Evolutionary conservation across 2,797 vertebrate genomes (phyloP), one percentile per base, ranked within the genome.

Genomic region (Sebastes ruberrimus): DNA sequence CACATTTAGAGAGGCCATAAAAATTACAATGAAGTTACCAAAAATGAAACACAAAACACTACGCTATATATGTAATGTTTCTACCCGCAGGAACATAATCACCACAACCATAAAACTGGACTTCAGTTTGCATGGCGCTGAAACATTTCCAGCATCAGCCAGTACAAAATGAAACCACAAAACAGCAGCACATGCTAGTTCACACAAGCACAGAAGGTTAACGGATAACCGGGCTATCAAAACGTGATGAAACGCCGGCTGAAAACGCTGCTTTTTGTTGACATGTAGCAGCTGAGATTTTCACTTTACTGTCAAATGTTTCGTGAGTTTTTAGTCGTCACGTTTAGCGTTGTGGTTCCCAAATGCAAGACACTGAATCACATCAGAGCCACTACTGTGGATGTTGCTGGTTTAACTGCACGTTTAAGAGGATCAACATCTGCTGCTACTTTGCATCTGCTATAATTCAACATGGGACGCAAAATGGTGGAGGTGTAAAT

Each of bases 61-160:
- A 42, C 6, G 46, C 80, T 74, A 22, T 11, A 35, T 78, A 75
- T 66, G 53, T 14, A 10, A 74, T 64, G 72, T 62, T 66, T 80
- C 74, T 42, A 77, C 30, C 49, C 1, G 13, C 14, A 60, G 1
- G 16, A 49, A 76, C 62, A 66, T 78, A 62, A 62, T 27, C 55
- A 78, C 78, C 75, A 84, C 80, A 74, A 88, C 80, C 74, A 83
- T 30, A 55, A 84, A 84, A 28, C 70, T 18, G 71, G 81, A 71
- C 87, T 88, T 90, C 80, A 87, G 76, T 90, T 91, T 85, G 88
- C 52, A 79, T 82, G 86, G 83, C 59, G n/a, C 38, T 61, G 74
- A 76, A 82, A 71, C 28, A 4, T n/a, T 64, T 84, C 69, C 75
- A 80, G 81, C 74, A 22, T 77, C 32, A 25, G 72, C 84, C 71